phyloP scores from a whole-genome alignment of 2,888 invertebrate species.

The Carabus problematicus region DNA sequence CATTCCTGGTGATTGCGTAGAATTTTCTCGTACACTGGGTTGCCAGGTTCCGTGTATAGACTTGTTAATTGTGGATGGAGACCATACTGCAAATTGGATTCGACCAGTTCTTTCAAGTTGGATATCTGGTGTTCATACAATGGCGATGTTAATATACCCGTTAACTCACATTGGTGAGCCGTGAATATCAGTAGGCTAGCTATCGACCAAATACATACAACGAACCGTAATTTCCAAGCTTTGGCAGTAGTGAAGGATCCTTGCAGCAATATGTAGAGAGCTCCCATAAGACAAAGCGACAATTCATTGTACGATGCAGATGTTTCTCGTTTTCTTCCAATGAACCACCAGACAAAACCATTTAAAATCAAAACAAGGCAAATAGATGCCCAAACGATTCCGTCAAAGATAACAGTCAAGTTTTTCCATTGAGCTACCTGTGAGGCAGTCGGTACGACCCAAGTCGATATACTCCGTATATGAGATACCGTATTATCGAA shows the following conservation, averaged over 20 bases:
- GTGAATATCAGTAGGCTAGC: conserved; percentile 36
- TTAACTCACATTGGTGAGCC: conserved; percentile 31
- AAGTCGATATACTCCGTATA: conserved; percentile 25
- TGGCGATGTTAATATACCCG: conserved; percentile 35
- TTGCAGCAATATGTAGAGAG: conserved; percentile 28
- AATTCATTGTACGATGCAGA: conserved; percentile 24
- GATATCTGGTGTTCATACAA: conserved; percentile 33
- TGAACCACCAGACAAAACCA: conserved; percentile 26
- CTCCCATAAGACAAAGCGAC: conserved; percentile 22
- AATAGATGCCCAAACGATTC: conserved; percentile 18
- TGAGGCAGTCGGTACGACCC: conserved; percentile 35
- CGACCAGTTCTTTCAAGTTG: conserved; percentile 34
- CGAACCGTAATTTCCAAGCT: conserved; percentile 21
- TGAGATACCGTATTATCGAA: conserved; percentile 30
- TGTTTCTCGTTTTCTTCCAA: conserved; percentile 19
- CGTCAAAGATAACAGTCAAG: conserved; percentile 16
- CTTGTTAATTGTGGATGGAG: conserved; percentile 20
- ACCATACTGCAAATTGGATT: conserved; percentile 27
- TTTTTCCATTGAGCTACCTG: conserved; percentile 37
- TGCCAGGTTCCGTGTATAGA: conserved; percentile 25
- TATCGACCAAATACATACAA: conserved; percentile 36
- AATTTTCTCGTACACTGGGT: conserved; percentile 30
- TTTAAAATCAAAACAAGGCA: conserved; percentile 18
- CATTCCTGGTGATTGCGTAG: conserved; percentile 22
- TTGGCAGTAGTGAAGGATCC: conserved; percentile 25